Conservation (phyloP, 2,888 invertebrate genomes). For the Lasioglossum oenotherae region DNA sequence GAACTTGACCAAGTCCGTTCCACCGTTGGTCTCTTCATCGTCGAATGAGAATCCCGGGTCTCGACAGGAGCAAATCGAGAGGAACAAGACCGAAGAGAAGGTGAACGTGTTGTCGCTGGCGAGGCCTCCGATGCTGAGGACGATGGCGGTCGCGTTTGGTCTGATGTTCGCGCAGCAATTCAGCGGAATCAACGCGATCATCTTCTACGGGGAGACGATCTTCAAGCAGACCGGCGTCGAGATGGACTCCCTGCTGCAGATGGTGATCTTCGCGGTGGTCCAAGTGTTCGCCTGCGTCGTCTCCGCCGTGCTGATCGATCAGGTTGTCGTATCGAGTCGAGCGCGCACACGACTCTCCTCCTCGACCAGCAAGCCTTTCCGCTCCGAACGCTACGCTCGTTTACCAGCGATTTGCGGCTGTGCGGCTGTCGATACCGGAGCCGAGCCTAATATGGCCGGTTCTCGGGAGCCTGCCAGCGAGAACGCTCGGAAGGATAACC, state of each 20-base stretch:
- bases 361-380: background rate
- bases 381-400: constrained; percentile 12
- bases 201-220: constrained; percentile 91
- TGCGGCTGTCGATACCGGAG: background rate
- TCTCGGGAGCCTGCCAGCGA: background rate
- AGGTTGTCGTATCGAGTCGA: constrained; percentile 70
- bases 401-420: constrained; percentile 3
- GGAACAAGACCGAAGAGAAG: constrained; percentile 27
- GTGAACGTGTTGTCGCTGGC: constrained; percentile 85
- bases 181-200: constrained; percentile 92
- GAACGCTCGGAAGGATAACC: background rate
- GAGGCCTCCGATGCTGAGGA: constrained; percentile 87
- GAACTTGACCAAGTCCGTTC: background rate
- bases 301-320: constrained; percentile 92
- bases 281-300: constrained; percentile 91
- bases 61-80: constrained; percentile 47
- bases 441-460: constrained; percentile 12
- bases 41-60: background rate
- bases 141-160: constrained; percentile 89
- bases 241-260: constrained; percentile 81
- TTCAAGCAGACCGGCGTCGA: constrained; percentile 88
- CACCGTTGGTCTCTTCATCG: background rate
- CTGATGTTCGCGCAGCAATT: constrained; percentile 95
- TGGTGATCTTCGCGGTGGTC: constrained; percentile 86
- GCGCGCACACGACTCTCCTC: background rate